These are phyloP conservation scores for Dendroctonus ponderosae DNA, from an alignment of 1,140 invertebrate genomes.

Conservation along the genomic window DNA sequence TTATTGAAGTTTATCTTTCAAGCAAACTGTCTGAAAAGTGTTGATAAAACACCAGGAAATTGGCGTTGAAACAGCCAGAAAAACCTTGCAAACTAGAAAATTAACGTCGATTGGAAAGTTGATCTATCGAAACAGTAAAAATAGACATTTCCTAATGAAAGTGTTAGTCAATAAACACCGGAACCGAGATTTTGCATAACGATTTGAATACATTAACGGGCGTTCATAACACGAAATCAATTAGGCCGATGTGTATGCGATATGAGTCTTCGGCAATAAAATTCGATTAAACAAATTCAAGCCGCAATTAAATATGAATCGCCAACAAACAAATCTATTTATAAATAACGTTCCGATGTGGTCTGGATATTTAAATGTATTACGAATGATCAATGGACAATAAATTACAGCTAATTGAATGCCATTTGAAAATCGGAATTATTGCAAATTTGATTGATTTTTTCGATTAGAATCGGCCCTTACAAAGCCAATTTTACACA, in stretches of 20 bases:
- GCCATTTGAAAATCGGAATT: no score
- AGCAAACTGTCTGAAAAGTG: no score
- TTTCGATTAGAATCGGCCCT: no score
- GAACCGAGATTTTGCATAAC: not conserved
- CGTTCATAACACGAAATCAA: not conserved
- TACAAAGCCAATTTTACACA: no score
- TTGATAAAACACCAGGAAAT: no score
- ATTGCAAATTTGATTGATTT: no score
- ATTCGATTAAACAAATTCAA: conserved; percentile 14
- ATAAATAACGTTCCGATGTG: conserved; percentile 12
- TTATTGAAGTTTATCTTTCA: no score
- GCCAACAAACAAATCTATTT: conserved; percentile 14
- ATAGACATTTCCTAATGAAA: no score
- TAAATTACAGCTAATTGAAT: not conserved
- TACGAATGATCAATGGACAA: conserved; percentile 8
- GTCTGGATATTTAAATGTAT: conserved; percentile 4
- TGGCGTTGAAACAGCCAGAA: no score
- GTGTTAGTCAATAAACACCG: not conserved
- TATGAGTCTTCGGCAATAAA: conserved; percentile 12
- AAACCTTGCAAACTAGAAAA: no score
- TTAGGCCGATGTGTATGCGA: conserved; percentile 15
- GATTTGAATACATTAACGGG: conserved; percentile 1
- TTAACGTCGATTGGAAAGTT: no score
- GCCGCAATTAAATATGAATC: conserved; percentile 16
- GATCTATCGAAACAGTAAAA: no score